phyloP scores from a whole-genome alignment of 35 echinoderm and acorn worm genomes.

The Heliocidaris erythrogramma region DNA sequence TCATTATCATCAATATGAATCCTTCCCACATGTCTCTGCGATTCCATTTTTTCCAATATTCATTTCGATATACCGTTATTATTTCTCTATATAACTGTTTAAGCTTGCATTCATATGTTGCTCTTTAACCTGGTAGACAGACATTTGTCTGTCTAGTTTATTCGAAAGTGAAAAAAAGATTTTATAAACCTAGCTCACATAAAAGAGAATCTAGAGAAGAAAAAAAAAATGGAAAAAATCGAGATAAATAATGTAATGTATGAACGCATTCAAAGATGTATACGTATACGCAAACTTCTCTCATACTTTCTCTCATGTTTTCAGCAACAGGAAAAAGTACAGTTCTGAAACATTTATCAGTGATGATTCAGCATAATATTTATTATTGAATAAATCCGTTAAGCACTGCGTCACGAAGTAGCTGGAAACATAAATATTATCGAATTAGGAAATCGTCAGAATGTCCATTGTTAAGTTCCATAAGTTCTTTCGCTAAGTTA shows the following conservation, averaged over 20 bases:
- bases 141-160: background rate
- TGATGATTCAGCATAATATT: background rate
- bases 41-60: background rate
- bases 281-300: background rate
- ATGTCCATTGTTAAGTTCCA: background rate
- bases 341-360: background rate
- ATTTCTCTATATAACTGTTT: background rate
- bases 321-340: background rate
- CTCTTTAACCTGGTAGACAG: too few relatives aligned
- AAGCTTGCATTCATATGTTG: background rate
- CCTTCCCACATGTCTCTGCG: background rate
- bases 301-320: background rate
- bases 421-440: constrained; percentile 1
- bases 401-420: background rate
- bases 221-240: too few relatives aligned
- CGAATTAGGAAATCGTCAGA: background rate
- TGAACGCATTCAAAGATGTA: background rate
- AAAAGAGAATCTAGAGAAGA: background rate
- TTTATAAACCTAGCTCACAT: background rate
- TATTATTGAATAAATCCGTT: background rate
- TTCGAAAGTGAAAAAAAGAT: background rate
- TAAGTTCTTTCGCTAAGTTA: background rate
- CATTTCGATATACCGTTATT: background rate
- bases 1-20: too few relatives aligned
- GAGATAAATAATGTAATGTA: background rate